Evolutionary conservation across 2,888 invertebrate genomes (phyloP), one percentile per base, ranked within the genome.

Genomic region (Phortica okadai): DNA sequence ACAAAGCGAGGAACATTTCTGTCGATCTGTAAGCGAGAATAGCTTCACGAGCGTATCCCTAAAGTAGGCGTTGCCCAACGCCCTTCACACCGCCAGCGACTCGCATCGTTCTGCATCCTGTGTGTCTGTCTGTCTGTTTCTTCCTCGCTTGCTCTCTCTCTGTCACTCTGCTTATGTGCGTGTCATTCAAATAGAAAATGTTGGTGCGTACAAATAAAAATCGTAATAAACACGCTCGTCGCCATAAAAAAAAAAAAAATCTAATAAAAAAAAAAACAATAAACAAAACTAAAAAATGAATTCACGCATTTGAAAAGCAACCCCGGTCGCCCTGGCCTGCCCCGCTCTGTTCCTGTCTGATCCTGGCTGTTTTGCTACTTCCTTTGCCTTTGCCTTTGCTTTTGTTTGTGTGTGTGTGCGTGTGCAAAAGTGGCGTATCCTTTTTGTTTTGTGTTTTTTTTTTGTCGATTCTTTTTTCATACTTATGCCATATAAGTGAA

Each of bases 61-160:
- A 82, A 82, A 79, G 76, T 16, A 75, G 84, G 84, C 84, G 84
- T 82, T 78, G 75, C 80, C 82, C 8, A 56, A 25, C 81, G 77
- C 82, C 83, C 82, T 81, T 82, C n/a, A n/a, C 59, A 59, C 59
- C 3, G n/a, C n/a, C 59, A 21, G n/a, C 14, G 16, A 59, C 14
- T 59, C 16, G n/a, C 59, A 59, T 59, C 21, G 64, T 41, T 50
- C 64, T 64, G 64, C 10, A 59, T 59, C 25, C 16, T 59, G 21
- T 59, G 8, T 25, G 59, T 16, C 59, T 25, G 59, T 16, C 59
- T 21, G 16, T 59, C 33, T 25, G 59, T 64, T 11, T 8, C 2
- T 64, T 41, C 6, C 64, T 50, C 2, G 0, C 50, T 50, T 3
- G 3, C 8, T 8, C 50, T 50, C 2, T 50, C 50, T 50, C 8